These are phyloP conservation scores for Uria lomvia DNA, from an alignment of 2,113 vertebrate genomes.

Conservation along the genomic window DNA sequence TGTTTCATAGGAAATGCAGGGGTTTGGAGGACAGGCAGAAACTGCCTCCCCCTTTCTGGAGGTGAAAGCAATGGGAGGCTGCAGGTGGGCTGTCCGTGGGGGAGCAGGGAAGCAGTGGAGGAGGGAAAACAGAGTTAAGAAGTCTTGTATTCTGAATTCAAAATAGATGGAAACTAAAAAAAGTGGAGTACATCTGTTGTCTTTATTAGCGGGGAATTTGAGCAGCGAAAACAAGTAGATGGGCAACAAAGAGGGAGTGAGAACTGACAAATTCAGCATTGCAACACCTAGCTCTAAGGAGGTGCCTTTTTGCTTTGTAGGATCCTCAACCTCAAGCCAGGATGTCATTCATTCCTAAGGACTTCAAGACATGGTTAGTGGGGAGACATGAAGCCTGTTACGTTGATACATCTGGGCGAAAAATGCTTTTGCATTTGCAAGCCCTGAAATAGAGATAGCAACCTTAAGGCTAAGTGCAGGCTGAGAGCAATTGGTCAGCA, in stretches of 20 bases:
- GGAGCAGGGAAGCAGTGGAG: neutral
- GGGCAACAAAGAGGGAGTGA: neutral
- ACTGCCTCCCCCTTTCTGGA: neutral
- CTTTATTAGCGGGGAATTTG: neutral
- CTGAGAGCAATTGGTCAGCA: neutral
- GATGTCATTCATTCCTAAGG: neutral
- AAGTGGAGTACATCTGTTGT: neutral
- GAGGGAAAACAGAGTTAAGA: neutral
- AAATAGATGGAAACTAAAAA: neutral
- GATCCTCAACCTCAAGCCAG: neutral
- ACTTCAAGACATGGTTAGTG: neutral
- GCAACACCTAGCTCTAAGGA: neutral
- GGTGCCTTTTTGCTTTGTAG: neutral
- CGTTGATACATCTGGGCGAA: neutral
- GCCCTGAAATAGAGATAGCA: neutral
- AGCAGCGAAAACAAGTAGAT: neutral
- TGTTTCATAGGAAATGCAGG: neutral
- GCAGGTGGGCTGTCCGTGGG: neutral
- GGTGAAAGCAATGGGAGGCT: conserved; percentile 13
- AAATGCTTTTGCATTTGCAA: neutral
- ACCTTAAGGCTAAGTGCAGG: neutral
- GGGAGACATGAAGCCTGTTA: neutral
- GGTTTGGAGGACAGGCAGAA: neutral
- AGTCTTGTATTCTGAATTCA: neutral
- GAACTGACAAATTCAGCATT: neutral